Base-by-base conservation (phyloP, 1,140 invertebrate species). In the Cyclina sinensis region DNA sequence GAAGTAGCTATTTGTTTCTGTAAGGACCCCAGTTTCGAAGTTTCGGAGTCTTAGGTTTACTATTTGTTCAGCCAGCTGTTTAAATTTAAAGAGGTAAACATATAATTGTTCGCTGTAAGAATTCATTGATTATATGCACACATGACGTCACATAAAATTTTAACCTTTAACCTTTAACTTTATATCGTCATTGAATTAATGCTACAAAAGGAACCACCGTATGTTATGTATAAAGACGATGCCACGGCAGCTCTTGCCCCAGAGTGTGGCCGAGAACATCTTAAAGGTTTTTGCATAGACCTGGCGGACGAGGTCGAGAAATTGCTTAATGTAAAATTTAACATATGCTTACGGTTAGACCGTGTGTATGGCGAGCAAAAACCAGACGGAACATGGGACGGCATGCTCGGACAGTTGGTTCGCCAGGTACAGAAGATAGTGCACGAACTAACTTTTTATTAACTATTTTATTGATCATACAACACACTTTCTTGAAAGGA, bases 301-400 rank as follows among this genome's bases (percentile, higher is more conserved):
- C 62, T 94, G 70, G 90, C 92, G 0, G 85, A 92, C 18, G 90
- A 85, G 39, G 51, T 93, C 12, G 70, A 90, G 43, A 83, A 80
- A n/a, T 39, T 80, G 21, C 54, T 94, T 4, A 54, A 62, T 18
- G 99, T 99, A 95, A 97, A 98, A 91, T 99, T 99, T 95, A 97
- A 97, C 59, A 97, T 99, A 78, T 96, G 70, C 1, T 95, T 99
- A 35, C 99, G 99, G 0, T 97, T 98, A 0, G 99, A 99, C 95
- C 97, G 98, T 91, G 98, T 98, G 97, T 99, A 99, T 93, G 99
- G 99, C 0, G 98, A 98, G 16, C 97, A 91, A 82, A 68, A 92
- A 37, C 35, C 91, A 21, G 99, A 98, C 9, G 98, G 98, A 81
- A 97, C 98, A 7, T 95, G 94, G 94, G 92, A 91, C 39, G 95